Base-by-base conservation (phyloP, 2,888 invertebrate genomes). In the Globia sparganii region DNA sequence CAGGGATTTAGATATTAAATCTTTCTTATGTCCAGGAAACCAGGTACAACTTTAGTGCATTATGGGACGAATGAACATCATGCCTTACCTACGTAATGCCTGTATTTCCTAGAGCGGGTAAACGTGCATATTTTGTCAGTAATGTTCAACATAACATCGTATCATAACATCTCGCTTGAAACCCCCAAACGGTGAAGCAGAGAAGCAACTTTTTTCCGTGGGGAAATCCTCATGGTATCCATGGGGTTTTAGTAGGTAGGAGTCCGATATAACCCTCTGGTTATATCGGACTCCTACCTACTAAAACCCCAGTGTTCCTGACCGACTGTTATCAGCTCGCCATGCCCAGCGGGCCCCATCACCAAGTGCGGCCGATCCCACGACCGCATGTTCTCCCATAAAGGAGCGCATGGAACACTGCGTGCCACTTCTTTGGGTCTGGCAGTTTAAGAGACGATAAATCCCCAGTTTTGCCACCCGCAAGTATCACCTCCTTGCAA, bases 1-100 rank as follows among this genome's bases (percentile, higher is more conserved):
- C n/a, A 53, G 43, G 49, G 37, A 80, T 62, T 15, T 65, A 59
- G 4, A 31, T 40, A 65, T 67, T 34, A 64, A 46, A 25, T 31
- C 11, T 9, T 43, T 11, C 1, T 59, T 28, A 34, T 28, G 46
- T 46, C 13, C 25, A 8, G 4, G 25, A 46, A 46, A 28, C n/a
- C 18, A 59, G 46, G 43, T 46, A 28, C 72, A 71, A 71, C 0
- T 46, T 46, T 9, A 56, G 56, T 73, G 43, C 56, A 21, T 58
- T 34, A 18, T n/a, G 8, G 43, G n/a, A 9, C 40, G 11, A 9
- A 28, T 28, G 43, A 28, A 28, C n/a, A n/a, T n/a, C n/a, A n/a
- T n/a, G n/a, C n/a, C n/a, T n/a, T n/a, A n/a, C 65, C 21, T 40
- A 40, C n/a, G 0, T n/a, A 18, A n/a, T n/a, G 18, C 9, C 4